These are phyloP conservation scores for Lanistes nyassanus DNA, from an alignment of 1,140 invertebrate species.

Conservation along the genomic window DNA sequence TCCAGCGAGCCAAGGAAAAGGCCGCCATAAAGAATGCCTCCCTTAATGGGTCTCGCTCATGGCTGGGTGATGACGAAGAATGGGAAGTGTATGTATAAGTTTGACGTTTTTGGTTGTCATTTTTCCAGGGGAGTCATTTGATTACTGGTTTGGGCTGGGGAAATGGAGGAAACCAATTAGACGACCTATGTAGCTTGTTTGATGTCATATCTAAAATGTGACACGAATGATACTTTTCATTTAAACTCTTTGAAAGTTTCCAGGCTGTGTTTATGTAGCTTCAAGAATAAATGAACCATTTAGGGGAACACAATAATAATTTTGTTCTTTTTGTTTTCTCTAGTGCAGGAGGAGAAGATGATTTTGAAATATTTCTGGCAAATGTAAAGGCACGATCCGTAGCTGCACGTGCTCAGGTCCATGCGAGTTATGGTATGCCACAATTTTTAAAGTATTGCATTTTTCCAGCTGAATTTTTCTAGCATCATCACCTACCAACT, in stretches of 20 bases:
- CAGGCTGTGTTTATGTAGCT: too few relatives aligned
- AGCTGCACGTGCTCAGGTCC: conserved; percentile 52
- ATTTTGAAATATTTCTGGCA: conserved; percentile 66
- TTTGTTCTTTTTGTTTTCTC: conserved; percentile 20
- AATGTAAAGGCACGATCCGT: conserved; percentile 63
- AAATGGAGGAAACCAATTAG: too few relatives aligned
- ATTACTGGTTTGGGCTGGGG: too few relatives aligned
- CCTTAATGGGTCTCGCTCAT: conserved; percentile 40
- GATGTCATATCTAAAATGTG: too few relatives aligned
- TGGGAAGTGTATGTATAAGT: conserved; percentile 62
- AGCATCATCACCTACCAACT: too few relatives aligned
- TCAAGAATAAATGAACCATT: too few relatives aligned
- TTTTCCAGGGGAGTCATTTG: too few relatives aligned
- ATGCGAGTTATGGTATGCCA: conserved; percentile 45
- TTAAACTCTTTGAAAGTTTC: too few relatives aligned
- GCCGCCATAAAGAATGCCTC: conserved; percentile 41
- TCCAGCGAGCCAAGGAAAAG: conserved; percentile 55
- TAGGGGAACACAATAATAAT: too few relatives aligned
- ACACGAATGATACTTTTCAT: neutral
- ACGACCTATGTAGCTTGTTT: too few relatives aligned
- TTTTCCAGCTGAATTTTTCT: neutral
- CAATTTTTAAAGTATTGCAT: neutral
- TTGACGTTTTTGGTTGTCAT: neutral
- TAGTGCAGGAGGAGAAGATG: conserved; percentile 65
- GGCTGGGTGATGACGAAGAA: conserved; percentile 59